Base-by-base conservation (phyloP, 2,113 vertebrate genomes). In the Stegastes partitus region DNA sequence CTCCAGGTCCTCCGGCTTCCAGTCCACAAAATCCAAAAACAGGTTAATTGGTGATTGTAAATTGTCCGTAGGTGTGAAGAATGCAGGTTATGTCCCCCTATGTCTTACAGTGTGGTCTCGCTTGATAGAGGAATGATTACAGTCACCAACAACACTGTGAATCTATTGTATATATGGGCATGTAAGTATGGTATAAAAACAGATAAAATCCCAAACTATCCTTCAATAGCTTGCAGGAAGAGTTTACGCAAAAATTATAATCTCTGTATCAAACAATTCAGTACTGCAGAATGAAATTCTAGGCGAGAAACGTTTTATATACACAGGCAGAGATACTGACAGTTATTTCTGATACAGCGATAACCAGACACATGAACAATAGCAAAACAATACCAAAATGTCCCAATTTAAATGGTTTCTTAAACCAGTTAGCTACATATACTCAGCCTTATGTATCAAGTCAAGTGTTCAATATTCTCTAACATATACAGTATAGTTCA, bases 331-430 rank as follows among this genome's bases (percentile, higher is more conserved):
- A 18, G 44, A 42, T 3, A 55, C 51, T 68, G 45, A 14, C 26
- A 68, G 65, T 11, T 23, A 68, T 75, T 68, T 84, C 61, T 63
- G n/a, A 56, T 6, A 50, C 21, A 77, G 39, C 31, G 16, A 68
- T 26, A 56, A 56, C 49, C 28, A 51, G 28, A 45, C 39, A 72
- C 56, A 39, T 14, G 0, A 47, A 65, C 15, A 64, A 63, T 50
- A 26, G 28, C 37, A 61, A 65, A 51, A 70, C 15, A 58, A 50
- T 37, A 4, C 19, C 7, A 78, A 37, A 59, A 50, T 15, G 22
- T 31, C 11, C 21, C 34, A 47, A 57, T 57, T 50, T 44, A 72
- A 55, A 74, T n/a, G 47, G 59, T 42, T 68, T 16, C 31, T 69
- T 37, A 21, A 51, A 54, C 28, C 39, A 65, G 9, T 25, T 22